A percentile compares a stretch with the other conserved stretches of the same genome.
Evolutionary conservation across 2,113 vertebrate species (phyloP).

Genomic region (Etheostoma cragini): DNA sequence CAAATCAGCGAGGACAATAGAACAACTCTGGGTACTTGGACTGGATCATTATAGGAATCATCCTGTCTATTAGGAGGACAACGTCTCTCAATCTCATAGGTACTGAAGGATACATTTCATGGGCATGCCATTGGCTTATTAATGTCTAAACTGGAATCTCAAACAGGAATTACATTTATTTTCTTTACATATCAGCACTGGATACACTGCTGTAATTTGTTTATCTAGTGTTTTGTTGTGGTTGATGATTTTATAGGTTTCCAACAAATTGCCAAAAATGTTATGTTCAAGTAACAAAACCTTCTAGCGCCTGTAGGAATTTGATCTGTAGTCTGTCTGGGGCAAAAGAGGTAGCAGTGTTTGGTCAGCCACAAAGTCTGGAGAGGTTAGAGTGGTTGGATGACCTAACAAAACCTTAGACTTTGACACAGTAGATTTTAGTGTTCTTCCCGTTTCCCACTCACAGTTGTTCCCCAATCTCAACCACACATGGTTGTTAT

Average conservation of each 20-base stretch:
- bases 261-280: neutral
- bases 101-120: slow-evolving; percentile 11
- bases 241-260: neutral
- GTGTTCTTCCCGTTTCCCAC: neutral
- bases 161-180: neutral
- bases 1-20: slow-evolving; percentile 34
- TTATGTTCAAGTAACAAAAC: neutral
- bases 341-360: neutral
- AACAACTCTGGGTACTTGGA: slow-evolving; percentile 30
- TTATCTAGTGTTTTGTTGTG: neutral
- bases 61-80: slow-evolving; percentile 10
- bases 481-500: neutral
- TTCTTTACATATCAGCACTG: no score
- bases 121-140: neutral
- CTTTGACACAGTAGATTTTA: neutral
- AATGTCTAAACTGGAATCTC: neutral
- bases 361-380: neutral
- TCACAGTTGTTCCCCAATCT: neutral
- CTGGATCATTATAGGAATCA: slow-evolving; percentile 25
- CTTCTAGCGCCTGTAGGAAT: neutral
- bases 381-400: neutral
- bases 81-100: slow-evolving; percentile 8
- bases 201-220: neutral
- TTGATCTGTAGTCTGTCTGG: neutral
- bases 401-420: neutral